These are phyloP conservation scores for Dromas ardeola DNA, from an alignment of 2,113 vertebrate species.

Conservation along the genomic window DNA sequence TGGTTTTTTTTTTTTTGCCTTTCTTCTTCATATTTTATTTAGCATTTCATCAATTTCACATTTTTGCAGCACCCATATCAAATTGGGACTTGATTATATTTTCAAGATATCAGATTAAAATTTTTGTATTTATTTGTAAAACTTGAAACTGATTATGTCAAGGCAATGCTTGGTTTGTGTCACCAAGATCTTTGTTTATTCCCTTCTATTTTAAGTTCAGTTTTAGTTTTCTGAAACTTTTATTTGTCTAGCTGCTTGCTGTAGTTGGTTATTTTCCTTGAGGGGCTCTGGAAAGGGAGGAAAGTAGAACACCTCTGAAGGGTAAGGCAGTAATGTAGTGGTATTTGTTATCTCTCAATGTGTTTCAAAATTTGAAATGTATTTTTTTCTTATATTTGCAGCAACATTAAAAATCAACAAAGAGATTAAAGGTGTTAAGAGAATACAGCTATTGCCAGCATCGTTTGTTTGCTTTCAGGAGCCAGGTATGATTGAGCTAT, in stretches of 20 bases:
- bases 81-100: background rate
- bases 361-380: background rate
- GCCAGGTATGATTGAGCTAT: conserved; percentile 75
- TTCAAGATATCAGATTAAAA: background rate
- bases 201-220: background rate
- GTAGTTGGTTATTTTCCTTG: background rate
- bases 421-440: conserved; percentile 77
- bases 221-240: background rate
- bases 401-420: conserved; percentile 83
- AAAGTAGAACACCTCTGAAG: background rate
- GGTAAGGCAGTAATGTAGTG: background rate
- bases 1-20: background rate
- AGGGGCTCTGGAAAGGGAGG: background rate
- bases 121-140: background rate
- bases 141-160: background rate
- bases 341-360: background rate
- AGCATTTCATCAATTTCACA: background rate
- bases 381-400: conserved; percentile 45
- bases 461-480: conserved; percentile 79
- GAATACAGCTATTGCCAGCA: conserved; percentile 81
- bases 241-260: background rate
- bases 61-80: background rate
- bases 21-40: background rate
- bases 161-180: background rate
- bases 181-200: background rate